A percentile compares a stretch with the other conserved stretches of the same genome.
Evolutionary conservation across 2,797 vertebrate genomes (phyloP).

Genomic region (Chelon labrosus): DNA sequence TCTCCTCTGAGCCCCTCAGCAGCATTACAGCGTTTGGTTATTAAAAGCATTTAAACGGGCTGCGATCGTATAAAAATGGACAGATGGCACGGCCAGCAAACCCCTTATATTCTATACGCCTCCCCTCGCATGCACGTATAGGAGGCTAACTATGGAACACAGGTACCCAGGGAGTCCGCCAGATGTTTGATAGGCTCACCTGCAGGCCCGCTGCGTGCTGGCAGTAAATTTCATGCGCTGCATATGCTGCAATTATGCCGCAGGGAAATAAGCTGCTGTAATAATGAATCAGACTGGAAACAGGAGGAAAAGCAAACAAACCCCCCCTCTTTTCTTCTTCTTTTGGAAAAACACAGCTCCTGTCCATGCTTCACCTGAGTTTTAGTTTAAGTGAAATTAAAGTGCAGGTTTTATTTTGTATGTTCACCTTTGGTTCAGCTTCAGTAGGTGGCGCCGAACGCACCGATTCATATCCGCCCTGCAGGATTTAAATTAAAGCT

Average conservation of each 20-base stretch:
- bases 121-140: constrained; percentile 71
- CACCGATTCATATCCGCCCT: constrained; percentile 45
- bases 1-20: constrained; percentile 47
- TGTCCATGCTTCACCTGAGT: constrained; percentile 17
- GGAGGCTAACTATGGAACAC: constrained; percentile 72
- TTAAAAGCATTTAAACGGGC: constrained; percentile 72
- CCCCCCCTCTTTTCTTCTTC: constrained; percentile 37
- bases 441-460: constrained; percentile 75
- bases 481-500: constrained; percentile 35
- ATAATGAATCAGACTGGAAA: constrained; percentile 76
- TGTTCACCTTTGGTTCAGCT: constrained; percentile 5
- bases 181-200: constrained; percentile 85
- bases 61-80: constrained; percentile 66
- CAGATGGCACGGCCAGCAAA: constrained; percentile 78
- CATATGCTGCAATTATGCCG: constrained; percentile 82
- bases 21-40: constrained; percentile 54
- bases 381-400: constrained; percentile 31
- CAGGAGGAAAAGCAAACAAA: constrained; percentile 73
- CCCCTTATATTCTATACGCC: constrained; percentile 76
- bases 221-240: constrained; percentile 80
- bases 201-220: constrained; percentile 76
- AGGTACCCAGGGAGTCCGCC: constrained; percentile 80
- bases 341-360: constrained; percentile 64
- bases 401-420: constrained; percentile 10
- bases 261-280: constrained; percentile 80